Percentiles rank a stretch among this genome's conserved stretches.
phyloP scores from a whole-genome alignment of 2,797 vertebrate species.

The Falco naumanni region DNA sequence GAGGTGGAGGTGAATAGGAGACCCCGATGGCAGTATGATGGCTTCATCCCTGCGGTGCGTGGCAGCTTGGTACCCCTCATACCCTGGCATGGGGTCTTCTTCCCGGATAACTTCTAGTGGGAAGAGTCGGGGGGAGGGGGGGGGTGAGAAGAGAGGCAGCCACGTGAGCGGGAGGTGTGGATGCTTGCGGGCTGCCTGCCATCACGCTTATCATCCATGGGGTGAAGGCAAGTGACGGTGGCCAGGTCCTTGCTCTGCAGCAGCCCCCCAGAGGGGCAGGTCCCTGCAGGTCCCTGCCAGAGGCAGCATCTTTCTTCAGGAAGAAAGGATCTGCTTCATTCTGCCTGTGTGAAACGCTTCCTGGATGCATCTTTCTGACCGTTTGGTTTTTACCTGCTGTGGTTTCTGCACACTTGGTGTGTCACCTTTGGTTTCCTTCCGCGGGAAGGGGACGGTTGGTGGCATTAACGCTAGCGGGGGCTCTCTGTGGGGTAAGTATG shows the following conservation, averaged over 20 bases:
- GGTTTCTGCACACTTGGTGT: not conserved
- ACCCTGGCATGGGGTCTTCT: not conserved
- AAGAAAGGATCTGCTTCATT: not conserved
- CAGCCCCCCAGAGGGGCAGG: accelerated
- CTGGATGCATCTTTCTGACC: not conserved
- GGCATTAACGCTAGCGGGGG: not conserved
- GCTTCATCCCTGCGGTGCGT: accelerated
- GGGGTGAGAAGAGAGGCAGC: not conserved
- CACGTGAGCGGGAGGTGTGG: accelerated
- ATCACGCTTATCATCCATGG: accelerated
- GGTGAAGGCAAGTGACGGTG: not conserved
- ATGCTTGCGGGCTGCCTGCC: accelerated
- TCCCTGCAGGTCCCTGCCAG: not conserved
- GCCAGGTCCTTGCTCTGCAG: not conserved
- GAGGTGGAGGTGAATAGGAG: not conserved
- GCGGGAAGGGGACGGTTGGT: not conserved
- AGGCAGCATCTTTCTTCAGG: not conserved
- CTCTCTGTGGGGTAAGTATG: not conserved
- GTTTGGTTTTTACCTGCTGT: not conserved
- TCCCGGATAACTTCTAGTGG: not conserved
- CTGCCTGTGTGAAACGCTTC: not conserved
- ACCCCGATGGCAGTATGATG: not conserved
- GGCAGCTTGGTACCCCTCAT: not conserved
- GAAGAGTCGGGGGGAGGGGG: not conserved
- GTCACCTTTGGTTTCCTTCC: not conserved